Evolutionary conservation across 2,888 invertebrate species (phyloP), one percentile per base, ranked within the genome.

Genomic region (Acleris literana): DNA sequence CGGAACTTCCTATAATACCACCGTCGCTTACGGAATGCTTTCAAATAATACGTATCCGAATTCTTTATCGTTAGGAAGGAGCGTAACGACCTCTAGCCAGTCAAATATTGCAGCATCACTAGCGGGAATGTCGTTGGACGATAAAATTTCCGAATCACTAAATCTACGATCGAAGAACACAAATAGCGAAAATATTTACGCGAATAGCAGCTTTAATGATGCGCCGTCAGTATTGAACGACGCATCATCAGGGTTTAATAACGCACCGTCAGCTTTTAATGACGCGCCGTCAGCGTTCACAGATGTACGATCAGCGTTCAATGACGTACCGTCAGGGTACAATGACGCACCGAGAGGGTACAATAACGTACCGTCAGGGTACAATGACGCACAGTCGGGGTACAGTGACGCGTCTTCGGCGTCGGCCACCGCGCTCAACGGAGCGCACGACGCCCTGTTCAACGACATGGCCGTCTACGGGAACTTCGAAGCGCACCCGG

Each of bases 61-160:
- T 62, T 71, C 78, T 68, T 78, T 84, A 68, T 79, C 82, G 3
- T 58, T 80, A 53, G 84, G 85, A 75, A 78, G 79, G 61, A 84
- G 81, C 61, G 64, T 72, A 17, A 58, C 71, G 0, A 55, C 53
- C 9, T 62, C 74, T 9, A 58, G 49, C 18, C 76, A 76, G 13
- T 76, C 80, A 2, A 79, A 71, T 53, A 68, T 84, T 2, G 69
- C 77, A 1, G 74, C 77, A 11, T 74, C 85, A 0, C 57, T 91
- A 60, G 81, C 86, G 5, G 77, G 85, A 60, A 86, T 92, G 87
- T 92, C 92, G 58, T 78, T 92, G 68, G 92, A 92, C 74, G 92
- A 92, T 70, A 83, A 84, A 84, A 92, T 92, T 70, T 92, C 92
- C 0, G 90, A 90, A 80, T 92, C 92, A 5, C 71, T 92, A 74